Evolutionary conservation across 30 jellyfish, hydroid and myxozoan genomes (phyloP), one percentile per base, ranked within the genome.

Genomic region (Aurelia aurita): DNA sequence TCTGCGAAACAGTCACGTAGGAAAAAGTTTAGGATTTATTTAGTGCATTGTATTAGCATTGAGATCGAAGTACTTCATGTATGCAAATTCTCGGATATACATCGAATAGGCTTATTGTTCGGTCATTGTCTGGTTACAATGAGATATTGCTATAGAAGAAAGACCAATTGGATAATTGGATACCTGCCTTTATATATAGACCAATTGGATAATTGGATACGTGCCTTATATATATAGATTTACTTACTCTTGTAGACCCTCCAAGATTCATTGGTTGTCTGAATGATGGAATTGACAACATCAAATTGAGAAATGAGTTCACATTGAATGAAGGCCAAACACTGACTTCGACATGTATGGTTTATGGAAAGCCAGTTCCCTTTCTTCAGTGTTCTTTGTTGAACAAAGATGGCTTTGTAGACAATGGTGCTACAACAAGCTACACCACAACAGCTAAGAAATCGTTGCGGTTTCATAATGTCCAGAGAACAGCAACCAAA

Each of bases 311-410:
- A 6, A 16, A 55, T 55, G 29, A 55, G 14, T 55, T 55, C 29
- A 55, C 67, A 19, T 22, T 55, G 29, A 55, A 55, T 14, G 67
- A 55, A 16, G 67, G 67, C 29, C 67, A 55, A 55, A 55, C 67
- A 22, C 29, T 55, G 67, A 55, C 11, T 55, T 55, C 67, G 14
- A 55, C 67, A 3, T 55, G 67, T 22, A 55, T n/a, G 28, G 14
- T 4, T 19, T 55, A 55, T 14, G 67, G 67, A 55, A 55, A 55
- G 12, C 67, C 67, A 19, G 67, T 55, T 55, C 67, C 67, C 67
- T 19, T 22, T n/a, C 29, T 55, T 19, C 29, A 55, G 67, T 55
- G 67, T 14, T 19, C 29, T 55, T 12, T 55, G 67, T 10, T 55
- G 0, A 55, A 55, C 25, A 22, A 55, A 13, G 67, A 55, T 55